phyloP scores from a whole-genome alignment of 2,113 vertebrate genomes.

The Trachemys scripta region DNA sequence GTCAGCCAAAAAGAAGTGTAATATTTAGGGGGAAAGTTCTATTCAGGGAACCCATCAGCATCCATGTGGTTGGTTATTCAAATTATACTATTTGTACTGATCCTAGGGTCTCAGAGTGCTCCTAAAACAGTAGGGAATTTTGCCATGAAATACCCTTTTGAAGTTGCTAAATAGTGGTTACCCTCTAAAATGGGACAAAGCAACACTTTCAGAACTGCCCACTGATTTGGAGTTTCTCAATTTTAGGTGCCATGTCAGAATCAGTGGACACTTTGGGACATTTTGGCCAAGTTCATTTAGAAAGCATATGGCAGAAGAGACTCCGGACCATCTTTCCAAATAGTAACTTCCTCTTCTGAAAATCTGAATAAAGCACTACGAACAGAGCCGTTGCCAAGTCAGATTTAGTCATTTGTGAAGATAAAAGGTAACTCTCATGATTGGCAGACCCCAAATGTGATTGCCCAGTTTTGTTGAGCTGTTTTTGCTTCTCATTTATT shows the following conservation, averaged over 20 bases:
- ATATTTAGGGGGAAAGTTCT: accelerated
- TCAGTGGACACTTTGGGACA: not conserved
- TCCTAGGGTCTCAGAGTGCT: not conserved
- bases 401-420: conserved; percentile 6
- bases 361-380: conserved; percentile 11
- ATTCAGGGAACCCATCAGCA: not conserved
- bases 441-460: not conserved
- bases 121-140: not conserved
- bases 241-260: not conserved
- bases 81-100: not conserved
- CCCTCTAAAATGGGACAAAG: not conserved
- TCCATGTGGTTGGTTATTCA: not conserved
- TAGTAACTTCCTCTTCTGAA: not conserved
- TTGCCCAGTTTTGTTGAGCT: not conserved
- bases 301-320: conserved; percentile 3
- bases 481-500: not conserved
- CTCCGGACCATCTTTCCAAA: not conserved
- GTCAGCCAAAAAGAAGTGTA: not conserved
- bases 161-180: not conserved
- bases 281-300: not conserved
- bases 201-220: not conserved
- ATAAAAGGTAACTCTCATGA: not conserved
- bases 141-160: not conserved
- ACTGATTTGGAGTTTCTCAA: not conserved
- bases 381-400: not conserved